A percentile compares a stretch with the other conserved stretches of the same genome.
Evolutionary conservation across 2,113 vertebrate species (phyloP).

Genomic region (Osmerus mordax): DNA sequence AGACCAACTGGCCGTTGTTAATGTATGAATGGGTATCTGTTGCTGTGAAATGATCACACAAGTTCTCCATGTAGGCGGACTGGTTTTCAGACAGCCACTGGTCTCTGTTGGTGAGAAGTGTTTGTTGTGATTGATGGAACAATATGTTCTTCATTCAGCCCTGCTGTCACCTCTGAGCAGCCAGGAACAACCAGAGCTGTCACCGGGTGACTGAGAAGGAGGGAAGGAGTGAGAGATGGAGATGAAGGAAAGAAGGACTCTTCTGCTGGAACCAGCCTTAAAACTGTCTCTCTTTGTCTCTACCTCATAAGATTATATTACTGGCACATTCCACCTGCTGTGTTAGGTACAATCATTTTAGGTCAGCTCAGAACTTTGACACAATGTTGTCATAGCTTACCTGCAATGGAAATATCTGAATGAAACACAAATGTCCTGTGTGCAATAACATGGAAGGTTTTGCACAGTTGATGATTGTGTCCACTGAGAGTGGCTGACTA

Average conservation of each 20-base stretch:
- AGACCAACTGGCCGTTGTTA: conserved; percentile 23
- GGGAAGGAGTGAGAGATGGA: not conserved
- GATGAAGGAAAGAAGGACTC: conserved; percentile 7
- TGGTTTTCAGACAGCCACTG: conserved; percentile 24
- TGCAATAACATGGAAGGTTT: conserved; percentile 39
- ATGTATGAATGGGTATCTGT: conserved; percentile 40
- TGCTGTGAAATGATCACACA: conserved; percentile 42
- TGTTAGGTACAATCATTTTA: conserved; percentile 54
- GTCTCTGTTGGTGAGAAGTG: conserved; percentile 38
- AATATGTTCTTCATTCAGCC: conserved; percentile 63
- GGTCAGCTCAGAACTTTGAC: not conserved
- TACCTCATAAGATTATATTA: conserved; percentile 49
- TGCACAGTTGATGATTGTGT: conserved; percentile 53
- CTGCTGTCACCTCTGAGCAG: no score
- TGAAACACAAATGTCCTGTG: conserved; percentile 10
- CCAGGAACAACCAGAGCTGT: conserved; percentile 55
- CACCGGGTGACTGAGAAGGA: conserved; percentile 32
- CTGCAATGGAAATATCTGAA: not conserved
- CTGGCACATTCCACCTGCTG: conserved; percentile 63
- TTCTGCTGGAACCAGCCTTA: conserved; percentile 38
- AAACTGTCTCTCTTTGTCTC: conserved; percentile 49
- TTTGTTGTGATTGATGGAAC: conserved; percentile 64
- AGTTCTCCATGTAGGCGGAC: conserved; percentile 22
- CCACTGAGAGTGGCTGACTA: conserved; percentile 34
- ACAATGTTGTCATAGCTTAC: conserved; percentile 24